Evolutionary conservation across 2,888 invertebrate genomes (phyloP), one percentile per base, ranked within the genome.

Genomic region (Pristionchus arcanus): DNA sequence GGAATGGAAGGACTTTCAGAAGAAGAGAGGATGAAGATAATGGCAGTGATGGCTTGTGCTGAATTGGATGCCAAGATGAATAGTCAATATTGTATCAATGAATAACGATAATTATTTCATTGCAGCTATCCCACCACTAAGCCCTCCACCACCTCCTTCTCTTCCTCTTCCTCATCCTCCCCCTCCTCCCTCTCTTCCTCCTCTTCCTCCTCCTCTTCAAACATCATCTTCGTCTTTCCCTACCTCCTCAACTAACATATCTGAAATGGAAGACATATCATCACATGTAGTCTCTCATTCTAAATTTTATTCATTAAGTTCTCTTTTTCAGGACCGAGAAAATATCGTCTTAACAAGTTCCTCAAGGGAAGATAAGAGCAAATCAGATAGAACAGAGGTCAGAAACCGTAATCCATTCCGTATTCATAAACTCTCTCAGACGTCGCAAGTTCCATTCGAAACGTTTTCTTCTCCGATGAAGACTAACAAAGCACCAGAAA

Each of bases 31-130:
- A 96, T 96, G 90, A 96, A 96, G 95, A 97, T 97, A 88, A 96
- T 96, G 92, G 96, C 96, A 91, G 97, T 97, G n/a, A 96, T 97
- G 96, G 96, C 96, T 83, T 96, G 96, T 93, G 97, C 97, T 74
- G 96, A 96, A 91, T 93, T 96, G 92, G 91, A 92, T 84, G 88
- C 87, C 21, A 31, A 53, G 15, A n/a, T 15, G n/a, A 25, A 16
- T 16, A 2, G 37, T 34, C 5, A 21, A 31, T 85, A 5, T 2
- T 71, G 28, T 71, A 71, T n/a, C 11, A 49, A 9, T 49, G 42
- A 49, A 49, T 15, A 31, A 31, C 1, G 16, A 55, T 55, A 55
- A 19, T 21, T 21, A 55, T 21, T 55, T 3, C 1, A 55, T 55
- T 55, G 42, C 77, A 77, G n/a, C 83, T 2, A n/a, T 53, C 13